A percentile compares a stretch with the other conserved stretches of the same genome.
phyloP scores from a whole-genome alignment of 2,888 invertebrate species.

The Hoplodrina blanda region DNA sequence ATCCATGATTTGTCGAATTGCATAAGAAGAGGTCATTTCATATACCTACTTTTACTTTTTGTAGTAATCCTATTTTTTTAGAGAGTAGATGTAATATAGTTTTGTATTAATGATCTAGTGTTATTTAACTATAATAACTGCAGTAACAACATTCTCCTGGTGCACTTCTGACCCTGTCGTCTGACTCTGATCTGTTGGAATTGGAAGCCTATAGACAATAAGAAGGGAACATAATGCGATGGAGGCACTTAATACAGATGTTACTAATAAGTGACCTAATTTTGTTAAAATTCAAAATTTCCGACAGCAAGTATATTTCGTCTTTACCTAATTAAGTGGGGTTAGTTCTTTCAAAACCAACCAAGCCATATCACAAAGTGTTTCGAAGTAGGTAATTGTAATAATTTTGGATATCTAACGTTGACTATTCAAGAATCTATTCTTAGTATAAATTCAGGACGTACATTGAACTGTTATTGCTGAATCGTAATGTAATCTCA shows the following conservation, averaged over 20 bases:
- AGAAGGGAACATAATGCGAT: no score
- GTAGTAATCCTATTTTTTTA: conserved; percentile 28
- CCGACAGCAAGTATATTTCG: no score
- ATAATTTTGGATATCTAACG: no score
- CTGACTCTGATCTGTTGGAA: background rate
- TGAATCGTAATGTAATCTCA: no score
- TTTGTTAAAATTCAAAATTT: background rate
- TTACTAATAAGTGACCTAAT: background rate
- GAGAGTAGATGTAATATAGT: conserved; percentile 8
- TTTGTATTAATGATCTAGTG: background rate
- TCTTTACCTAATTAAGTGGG: no score
- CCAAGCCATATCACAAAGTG: no score
- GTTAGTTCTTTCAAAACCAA: no score
- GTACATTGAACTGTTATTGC: no score
- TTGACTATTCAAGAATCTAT: no score
- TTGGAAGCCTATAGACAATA: background rate
- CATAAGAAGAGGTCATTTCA: conserved; percentile 30
- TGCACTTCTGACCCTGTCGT: background rate
- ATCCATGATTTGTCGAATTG: conserved; percentile 18
- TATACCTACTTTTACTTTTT: conserved; percentile 5
- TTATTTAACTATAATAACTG: conserved; percentile 7
- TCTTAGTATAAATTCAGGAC: no score
- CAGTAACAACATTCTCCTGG: conserved; percentile 2
- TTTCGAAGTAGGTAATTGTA: no score
- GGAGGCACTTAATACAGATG: background rate